These are phyloP conservation scores for Sminthurinus signatus DNA, from an alignment of 1,140 invertebrate genomes.

Conservation along the genomic window DNA sequence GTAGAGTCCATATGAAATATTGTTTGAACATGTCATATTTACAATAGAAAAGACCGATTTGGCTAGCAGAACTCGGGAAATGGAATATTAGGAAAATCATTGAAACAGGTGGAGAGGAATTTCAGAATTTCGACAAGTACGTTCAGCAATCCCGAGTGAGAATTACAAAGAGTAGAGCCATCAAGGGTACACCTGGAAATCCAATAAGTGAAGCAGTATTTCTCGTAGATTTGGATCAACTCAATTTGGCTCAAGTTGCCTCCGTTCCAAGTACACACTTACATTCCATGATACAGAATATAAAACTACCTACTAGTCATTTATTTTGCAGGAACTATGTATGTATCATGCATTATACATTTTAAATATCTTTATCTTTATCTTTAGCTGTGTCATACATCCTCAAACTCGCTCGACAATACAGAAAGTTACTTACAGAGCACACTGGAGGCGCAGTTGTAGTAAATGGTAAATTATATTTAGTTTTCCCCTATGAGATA, in stretches of 20 bases:
- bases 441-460: slow-evolving; percentile 4
- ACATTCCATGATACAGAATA: too few species aligned
- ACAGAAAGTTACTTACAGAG: slow-evolving; percentile 5
- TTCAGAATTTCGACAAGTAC: slow-evolving; percentile 13
- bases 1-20: too few species aligned
- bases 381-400: slow-evolving; percentile 8
- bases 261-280: slow-evolving; percentile 11
- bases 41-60: too few species aligned
- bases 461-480: slow-evolving; percentile 10
- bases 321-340: too few species aligned
- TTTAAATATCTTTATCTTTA: neutral
- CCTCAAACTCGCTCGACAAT: slow-evolving; percentile 3
- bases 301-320: too few species aligned
- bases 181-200: slow-evolving; percentile 6
- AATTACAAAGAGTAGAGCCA: slow-evolving; percentile 6
- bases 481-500: too few species aligned
- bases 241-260: slow-evolving; percentile 7
- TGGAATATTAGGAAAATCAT: slow-evolving; percentile 13
- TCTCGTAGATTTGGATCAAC: slow-evolving; percentile 4
- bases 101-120: slow-evolving; percentile 4
- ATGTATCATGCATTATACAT: too few species aligned
- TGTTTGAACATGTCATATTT: too few species aligned
- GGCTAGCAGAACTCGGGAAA: slow-evolving; percentile 9
- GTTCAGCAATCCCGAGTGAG: slow-evolving; percentile 6
- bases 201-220: neutral